phyloP scores from a whole-genome alignment of 2,113 vertebrate genomes.

The Hyperopisus bebe region DNA sequence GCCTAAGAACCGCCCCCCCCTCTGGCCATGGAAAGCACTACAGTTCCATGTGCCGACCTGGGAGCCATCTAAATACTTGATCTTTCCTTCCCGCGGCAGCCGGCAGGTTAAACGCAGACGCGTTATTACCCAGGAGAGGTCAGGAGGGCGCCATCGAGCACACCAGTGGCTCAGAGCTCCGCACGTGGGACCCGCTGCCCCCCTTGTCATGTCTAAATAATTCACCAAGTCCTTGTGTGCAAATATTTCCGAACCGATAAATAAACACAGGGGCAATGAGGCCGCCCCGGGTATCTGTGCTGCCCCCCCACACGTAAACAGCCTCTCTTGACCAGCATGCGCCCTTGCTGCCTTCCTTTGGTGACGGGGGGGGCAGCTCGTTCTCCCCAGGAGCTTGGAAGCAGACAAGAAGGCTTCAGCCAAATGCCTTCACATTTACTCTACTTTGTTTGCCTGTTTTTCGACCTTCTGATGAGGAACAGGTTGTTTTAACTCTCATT shows the following conservation, averaged over 20 bases:
- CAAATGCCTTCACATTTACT: slow-evolving; percentile 53
- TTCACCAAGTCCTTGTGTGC: slow-evolving; percentile 62
- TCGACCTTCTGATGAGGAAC: slow-evolving; percentile 71
- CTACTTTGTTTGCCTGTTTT: slow-evolving; percentile 54
- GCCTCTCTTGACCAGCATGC: slow-evolving; percentile 28
- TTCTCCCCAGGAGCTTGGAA: slow-evolving; percentile 16
- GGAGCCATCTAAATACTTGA: slow-evolving; percentile 51
- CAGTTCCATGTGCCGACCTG: slow-evolving; percentile 34
- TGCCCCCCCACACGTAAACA: slow-evolving; percentile 42
- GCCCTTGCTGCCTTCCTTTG: slow-evolving; percentile 18
- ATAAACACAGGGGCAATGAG: slow-evolving; percentile 60
- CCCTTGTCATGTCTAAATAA: slow-evolving; percentile 64
- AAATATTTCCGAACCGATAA: slow-evolving; percentile 61
- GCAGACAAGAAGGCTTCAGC: slow-evolving; percentile 46
- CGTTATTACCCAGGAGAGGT: slow-evolving; percentile 70
- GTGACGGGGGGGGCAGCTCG: background rate
- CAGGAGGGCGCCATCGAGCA: slow-evolving; percentile 64
- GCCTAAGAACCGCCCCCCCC: background rate
- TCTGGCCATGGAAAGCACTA: background rate
- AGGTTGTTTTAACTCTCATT: slow-evolving; percentile 63
- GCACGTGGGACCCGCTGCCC: slow-evolving; percentile 57
- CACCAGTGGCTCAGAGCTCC: slow-evolving; percentile 54
- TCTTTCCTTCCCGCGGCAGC: slow-evolving; percentile 49
- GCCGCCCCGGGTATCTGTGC: slow-evolving; percentile 40
- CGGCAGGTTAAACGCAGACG: slow-evolving; percentile 55